Base-by-base conservation (phyloP, 2,113 vertebrate species). In the Sebastes schlegelii region DNA sequence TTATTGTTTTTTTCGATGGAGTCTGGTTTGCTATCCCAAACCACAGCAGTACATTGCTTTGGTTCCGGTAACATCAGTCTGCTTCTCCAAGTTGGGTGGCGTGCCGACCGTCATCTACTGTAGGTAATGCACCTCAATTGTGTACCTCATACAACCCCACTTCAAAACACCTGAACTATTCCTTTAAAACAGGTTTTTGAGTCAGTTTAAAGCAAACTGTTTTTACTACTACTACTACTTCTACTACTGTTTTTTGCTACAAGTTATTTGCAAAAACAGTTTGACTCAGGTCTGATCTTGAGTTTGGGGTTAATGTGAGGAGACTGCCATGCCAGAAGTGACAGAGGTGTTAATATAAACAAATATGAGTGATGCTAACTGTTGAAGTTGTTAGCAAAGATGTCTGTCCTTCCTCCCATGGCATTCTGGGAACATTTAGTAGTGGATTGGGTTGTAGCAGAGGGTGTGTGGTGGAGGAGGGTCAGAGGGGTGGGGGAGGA, bases 401-500 rank as follows among this genome's bases (percentile, higher is more conserved):
- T 23, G n/a, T 84, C 83, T 21, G 79, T 75, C 82, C 70, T 85
- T 88, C 62, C 67, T 77, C 71, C 81, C 83, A 92, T 78, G 88
- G 83, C 77, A 60, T 70, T 78, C 75, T 72, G 70, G 72, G 84
- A 88, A 87, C 82, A 86, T 61, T 80, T 77, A 79, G 62, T 61
- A 14, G 83, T 90, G 79, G 67, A 42, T 57, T 73, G 74, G 84
- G 75, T 60, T 60, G 57, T 61, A 78, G 88, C 82, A 82, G 88
- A 88, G 72, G 74, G 81, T 83, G 86, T 80, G 86, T 87, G 82
- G 82, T 88, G 85, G 86, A 84, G 82, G 88, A 62, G 88, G 87
- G 87, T 82, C 78, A 67, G 74, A 86, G 73, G 68, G 62, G 54
- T 14, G 76, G 78, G 67, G 66, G 42, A 74, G 74, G 91, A 90